phyloP scores from a whole-genome alignment of 2,888 invertebrate species.

The Sericinus montela region DNA sequence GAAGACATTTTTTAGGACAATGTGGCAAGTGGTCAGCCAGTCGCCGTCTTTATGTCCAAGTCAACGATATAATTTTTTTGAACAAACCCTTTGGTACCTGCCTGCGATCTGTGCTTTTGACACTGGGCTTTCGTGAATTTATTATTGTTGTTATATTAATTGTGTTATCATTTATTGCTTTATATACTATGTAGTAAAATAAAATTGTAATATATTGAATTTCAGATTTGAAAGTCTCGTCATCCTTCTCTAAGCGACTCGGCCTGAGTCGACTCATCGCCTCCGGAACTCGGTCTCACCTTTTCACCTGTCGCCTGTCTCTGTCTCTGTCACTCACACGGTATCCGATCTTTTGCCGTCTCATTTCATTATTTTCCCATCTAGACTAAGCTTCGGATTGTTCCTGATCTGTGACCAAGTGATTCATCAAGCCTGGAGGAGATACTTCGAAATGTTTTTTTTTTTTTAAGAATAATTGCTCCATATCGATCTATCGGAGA shows the following conservation, averaged over 20 bases:
- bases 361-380: slow-evolving; percentile 37
- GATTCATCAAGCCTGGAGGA: background rate
- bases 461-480: background rate
- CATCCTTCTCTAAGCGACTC: slow-evolving; percentile 47
- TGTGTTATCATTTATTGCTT: too few relatives aligned
- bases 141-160: too few relatives aligned
- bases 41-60: too few relatives aligned
- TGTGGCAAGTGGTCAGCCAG: too few relatives aligned
- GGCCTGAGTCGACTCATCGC: slow-evolving; percentile 34
- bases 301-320: slow-evolving; percentile 61
- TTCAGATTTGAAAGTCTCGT: slow-evolving; percentile 48
- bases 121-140: too few relatives aligned
- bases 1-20: too few relatives aligned
- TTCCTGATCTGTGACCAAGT: slow-evolving; percentile 5
- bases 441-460: slow-evolving; percentile 1
- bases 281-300: slow-evolving; percentile 33
- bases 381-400: slow-evolving; percentile 9
- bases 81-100: too few relatives aligned
- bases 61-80: too few relatives aligned
- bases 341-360: slow-evolving; percentile 51
- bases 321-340: slow-evolving; percentile 67
- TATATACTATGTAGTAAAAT: too few relatives aligned
- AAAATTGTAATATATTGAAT: background rate
- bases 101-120: too few relatives aligned
- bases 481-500: background rate